These are phyloP conservation scores for Nebria brevicollis DNA, from an alignment of 2,888 invertebrate genomes.

Conservation along the genomic window DNA sequence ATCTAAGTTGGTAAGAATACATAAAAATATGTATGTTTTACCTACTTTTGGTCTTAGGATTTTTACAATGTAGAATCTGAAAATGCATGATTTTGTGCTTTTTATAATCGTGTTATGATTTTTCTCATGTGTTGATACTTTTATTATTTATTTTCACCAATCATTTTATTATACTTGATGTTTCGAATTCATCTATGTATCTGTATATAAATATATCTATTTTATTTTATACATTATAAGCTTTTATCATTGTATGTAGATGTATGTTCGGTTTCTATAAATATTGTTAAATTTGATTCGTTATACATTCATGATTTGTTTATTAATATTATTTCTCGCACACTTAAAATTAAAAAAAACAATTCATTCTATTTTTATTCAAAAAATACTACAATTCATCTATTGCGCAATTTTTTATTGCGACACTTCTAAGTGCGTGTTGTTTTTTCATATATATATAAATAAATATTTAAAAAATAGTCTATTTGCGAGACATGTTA, in stretches of 20 bases:
- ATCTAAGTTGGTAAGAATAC: constrained; percentile 65
- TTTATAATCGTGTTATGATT: constrained; percentile 9
- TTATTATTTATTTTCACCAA: constrained; percentile 33
- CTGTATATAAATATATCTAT: background rate
- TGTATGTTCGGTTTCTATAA: background rate
- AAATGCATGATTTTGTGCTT: constrained; percentile 42
- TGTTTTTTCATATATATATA: too few relatives aligned
- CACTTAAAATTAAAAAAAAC: background rate
- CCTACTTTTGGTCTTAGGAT: constrained; percentile 51
- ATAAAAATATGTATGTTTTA: constrained; percentile 59
- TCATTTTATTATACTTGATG: constrained; percentile 16
- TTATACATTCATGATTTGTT: background rate
- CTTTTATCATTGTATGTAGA: constrained; percentile 28
- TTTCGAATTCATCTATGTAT: background rate
- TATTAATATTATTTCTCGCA: too few relatives aligned
- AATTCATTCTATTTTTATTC: background rate
- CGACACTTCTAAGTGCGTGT: too few relatives aligned
- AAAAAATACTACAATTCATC: background rate
- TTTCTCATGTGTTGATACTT: constrained; percentile 26
- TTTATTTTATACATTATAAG: constrained; percentile 24
- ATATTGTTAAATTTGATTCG: background rate
- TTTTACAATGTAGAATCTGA: constrained; percentile 35
- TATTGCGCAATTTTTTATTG: background rate
- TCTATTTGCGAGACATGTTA: background rate
- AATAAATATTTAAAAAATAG: too few relatives aligned